phyloP scores from a whole-genome alignment of 2,113 vertebrate species.

The Argyrosomus japonicus region DNA sequence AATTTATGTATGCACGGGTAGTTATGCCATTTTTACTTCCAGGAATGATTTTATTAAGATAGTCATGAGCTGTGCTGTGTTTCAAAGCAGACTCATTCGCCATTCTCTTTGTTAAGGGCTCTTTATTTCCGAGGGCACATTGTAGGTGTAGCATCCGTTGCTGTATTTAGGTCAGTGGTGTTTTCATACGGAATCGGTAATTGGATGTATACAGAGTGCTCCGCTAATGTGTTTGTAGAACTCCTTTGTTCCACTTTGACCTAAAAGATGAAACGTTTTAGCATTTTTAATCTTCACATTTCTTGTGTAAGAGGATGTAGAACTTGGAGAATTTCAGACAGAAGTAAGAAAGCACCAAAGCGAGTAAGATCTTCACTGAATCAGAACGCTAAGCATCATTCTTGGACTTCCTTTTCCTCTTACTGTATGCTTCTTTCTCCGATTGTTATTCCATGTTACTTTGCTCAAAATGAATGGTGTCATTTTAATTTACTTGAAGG shows the following conservation, averaged over 20 bases:
- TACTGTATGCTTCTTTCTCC: background rate
- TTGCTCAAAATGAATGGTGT: background rate
- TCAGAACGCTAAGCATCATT: background rate
- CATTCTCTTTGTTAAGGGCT: conserved; percentile 52
- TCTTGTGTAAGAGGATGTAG: background rate
- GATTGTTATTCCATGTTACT: background rate
- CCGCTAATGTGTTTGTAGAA: conserved; percentile 30
- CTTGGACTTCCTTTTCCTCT: background rate
- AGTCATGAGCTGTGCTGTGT: conserved; percentile 7
- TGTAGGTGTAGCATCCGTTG: conserved; percentile 42
- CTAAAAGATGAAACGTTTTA: conserved; percentile 42
- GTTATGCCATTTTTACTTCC: conserved; percentile 34
- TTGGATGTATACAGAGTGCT: conserved; percentile 35
- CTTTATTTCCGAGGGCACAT: conserved; percentile 50
- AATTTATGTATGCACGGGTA: conserved; percentile 10
- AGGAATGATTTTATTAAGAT: conserved; percentile 34
- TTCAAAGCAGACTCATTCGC: conserved; percentile 45
- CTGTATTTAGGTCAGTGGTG: conserved; percentile 65
- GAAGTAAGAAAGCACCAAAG: conserved; percentile 1
- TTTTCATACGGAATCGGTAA: conserved; percentile 52
- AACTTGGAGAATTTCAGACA: conserved; percentile 6
- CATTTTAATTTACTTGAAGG: background rate
- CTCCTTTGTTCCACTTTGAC: conserved; percentile 41
- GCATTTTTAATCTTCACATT: conserved; percentile 20
- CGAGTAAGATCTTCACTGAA: background rate